phyloP scores from a whole-genome alignment of 2,113 vertebrate species.

The Lepisosteus oculatus region DNA sequence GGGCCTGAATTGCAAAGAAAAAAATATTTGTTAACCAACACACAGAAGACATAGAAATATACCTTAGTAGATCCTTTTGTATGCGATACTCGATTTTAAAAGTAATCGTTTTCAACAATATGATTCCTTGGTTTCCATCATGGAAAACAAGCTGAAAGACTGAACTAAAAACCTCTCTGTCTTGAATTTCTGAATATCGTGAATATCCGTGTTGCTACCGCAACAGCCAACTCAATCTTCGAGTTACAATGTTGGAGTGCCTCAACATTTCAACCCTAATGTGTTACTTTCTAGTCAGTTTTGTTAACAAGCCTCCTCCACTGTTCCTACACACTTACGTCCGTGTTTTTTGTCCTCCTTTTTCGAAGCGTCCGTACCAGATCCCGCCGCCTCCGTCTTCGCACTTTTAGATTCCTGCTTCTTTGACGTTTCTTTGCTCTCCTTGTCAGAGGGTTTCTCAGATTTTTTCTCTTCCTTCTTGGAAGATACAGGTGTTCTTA shows the following conservation, averaged over 20 bases:
- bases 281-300: too few relatives aligned
- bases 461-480: constrained; percentile 94
- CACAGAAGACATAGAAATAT: neutral
- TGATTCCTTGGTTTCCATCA: too few relatives aligned
- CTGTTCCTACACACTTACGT: constrained; percentile 62
- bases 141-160: neutral
- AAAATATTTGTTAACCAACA: neutral
- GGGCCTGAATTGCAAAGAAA: constrained; percentile 49
- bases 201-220: too few relatives aligned
- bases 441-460: constrained; percentile 87
- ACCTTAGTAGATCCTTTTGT: too few relatives aligned
- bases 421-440: constrained; percentile 79
- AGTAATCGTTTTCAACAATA: too few relatives aligned
- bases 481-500: constrained; percentile 69
- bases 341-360: constrained; percentile 89
- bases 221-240: too few relatives aligned
- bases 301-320: too few relatives aligned
- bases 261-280: too few relatives aligned
- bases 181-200: too few relatives aligned
- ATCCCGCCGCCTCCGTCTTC: constrained; percentile 74
- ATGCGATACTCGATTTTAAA: too few relatives aligned
- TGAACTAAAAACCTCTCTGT: neutral
- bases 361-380: constrained; percentile 69
- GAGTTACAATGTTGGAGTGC: too few relatives aligned
- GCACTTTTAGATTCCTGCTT: constrained; percentile 79